Percentiles rank a stretch among this genome's conserved stretches.
phyloP scores from a whole-genome alignment of 2,113 vertebrate species.

The Camelus dromedarius region DNA sequence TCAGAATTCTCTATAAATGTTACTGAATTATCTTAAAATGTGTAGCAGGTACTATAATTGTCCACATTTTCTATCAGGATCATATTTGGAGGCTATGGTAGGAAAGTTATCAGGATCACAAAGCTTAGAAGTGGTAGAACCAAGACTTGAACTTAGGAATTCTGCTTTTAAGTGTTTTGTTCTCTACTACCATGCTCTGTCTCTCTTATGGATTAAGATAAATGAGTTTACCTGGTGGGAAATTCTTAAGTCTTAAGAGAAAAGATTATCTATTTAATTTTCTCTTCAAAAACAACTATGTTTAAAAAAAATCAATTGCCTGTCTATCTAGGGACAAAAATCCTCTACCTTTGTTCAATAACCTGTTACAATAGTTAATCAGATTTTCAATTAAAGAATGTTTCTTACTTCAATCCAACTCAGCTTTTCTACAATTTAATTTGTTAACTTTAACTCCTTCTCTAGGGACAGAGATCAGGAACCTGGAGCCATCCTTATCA shows the following conservation, averaged over 20 bases:
- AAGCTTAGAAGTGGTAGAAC: neutral
- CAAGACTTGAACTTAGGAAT: neutral
- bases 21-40: neutral
- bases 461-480: neutral
- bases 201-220: neutral
- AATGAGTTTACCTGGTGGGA: neutral
- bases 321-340: neutral
- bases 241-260: neutral
- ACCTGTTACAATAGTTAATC: neutral
- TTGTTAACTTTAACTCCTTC: neutral
- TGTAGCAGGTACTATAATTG: neutral
- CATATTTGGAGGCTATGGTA: neutral
- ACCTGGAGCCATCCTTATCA: neutral
- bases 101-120: neutral
- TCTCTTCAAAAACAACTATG: neutral
- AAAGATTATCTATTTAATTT: neutral
- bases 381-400: slow-evolving; percentile 26
- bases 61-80: neutral
- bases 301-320: neutral
- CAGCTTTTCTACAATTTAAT: neutral
- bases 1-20: neutral
- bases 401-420: neutral
- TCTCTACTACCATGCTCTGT: neutral
- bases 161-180: neutral
- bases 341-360: neutral